These are phyloP conservation scores for Mus spicilegus DNA, from an alignment of 2,113 vertebrate species.

Conservation along the genomic window DNA sequence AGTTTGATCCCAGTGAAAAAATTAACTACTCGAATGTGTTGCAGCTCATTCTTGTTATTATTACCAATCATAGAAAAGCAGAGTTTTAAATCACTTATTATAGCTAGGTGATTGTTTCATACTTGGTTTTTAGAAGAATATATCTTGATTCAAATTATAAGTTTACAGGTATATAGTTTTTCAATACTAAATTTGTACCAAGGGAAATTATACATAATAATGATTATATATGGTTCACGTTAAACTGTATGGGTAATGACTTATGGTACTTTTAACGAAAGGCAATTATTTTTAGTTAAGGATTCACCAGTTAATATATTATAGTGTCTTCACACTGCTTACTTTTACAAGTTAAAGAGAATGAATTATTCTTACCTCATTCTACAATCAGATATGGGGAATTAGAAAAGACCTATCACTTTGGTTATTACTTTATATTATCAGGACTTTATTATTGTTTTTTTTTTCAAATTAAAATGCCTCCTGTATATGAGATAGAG, in stretches of 20 bases:
- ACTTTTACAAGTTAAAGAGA: conserved; percentile 67
- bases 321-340: conserved; percentile 71
- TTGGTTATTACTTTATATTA: conserved; percentile 62
- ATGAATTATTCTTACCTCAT: conserved; percentile 54
- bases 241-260: conserved; percentile 48
- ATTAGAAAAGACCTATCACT: conserved; percentile 49
- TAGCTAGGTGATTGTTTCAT: not conserved
- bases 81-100: not conserved
- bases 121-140: not conserved
- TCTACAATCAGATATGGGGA: conserved; percentile 44
- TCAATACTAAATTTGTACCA: not conserved
- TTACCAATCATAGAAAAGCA: not conserved
- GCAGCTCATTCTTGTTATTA: not conserved
- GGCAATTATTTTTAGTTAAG: conserved; percentile 71
- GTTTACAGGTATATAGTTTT: not conserved
- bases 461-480: conserved; percentile 59
- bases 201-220: conserved; percentile 20
- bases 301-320: conserved; percentile 63
- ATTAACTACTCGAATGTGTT: not conserved
- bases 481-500: not conserved
- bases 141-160: not conserved
- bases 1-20: not conserved
- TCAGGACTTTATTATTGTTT: conserved; percentile 57
- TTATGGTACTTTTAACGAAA: conserved; percentile 54
- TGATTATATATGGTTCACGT: conserved; percentile 37